Base-by-base conservation (phyloP, 2,888 invertebrate species). In the Anaspis maculata region DNA sequence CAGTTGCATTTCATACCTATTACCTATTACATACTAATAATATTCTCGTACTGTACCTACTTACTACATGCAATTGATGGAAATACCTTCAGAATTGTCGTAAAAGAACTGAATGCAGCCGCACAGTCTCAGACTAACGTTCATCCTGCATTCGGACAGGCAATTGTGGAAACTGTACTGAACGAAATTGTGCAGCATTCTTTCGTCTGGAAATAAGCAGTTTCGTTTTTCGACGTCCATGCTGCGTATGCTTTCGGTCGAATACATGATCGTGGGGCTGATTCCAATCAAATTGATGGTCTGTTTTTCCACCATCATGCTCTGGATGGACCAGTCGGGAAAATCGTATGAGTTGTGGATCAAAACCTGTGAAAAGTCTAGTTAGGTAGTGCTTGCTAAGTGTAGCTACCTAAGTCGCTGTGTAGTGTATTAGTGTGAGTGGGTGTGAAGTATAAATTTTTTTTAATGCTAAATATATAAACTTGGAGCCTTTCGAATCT, bases 291-390 rank as follows among this genome's bases (percentile, higher is more conserved):
- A 71, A 14, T 74, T 69, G 49, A 79, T 75, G 0, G 71, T 68
- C 0, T 68, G 63, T 0, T 73, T 65, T 19, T 71, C 72, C 14
- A 77, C 64, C 23, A 80, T 60, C 25, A 78, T 73, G 11, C 70
- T 70, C 12, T 76, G 72, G 0, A 77, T 68, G 41, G 76, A 76
- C 48, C 74, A 64, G 48, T 77, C 77, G 0, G 83, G 79, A 43
- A 72, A 69, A 52, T 80, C 72, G 52, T 73, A 76, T 0, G 81
- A 68, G 47, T 75, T 71, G 45, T 83, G 82, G 21, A 83, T 65
- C 30, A 78, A 66, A n/a, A n/a, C n/a, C n/a, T n/a, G n/a, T n/a
- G n/a, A n/a, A n/a, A n/a, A n/a, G n/a, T n/a, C n/a, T n/a, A n/a
- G n/a, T n/a, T n/a, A n/a, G n/a, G n/a, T n/a, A n/a, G n/a, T n/a